Conservation (phyloP, 2,797 vertebrate species). For the Sarcoramphus papa region DNA sequence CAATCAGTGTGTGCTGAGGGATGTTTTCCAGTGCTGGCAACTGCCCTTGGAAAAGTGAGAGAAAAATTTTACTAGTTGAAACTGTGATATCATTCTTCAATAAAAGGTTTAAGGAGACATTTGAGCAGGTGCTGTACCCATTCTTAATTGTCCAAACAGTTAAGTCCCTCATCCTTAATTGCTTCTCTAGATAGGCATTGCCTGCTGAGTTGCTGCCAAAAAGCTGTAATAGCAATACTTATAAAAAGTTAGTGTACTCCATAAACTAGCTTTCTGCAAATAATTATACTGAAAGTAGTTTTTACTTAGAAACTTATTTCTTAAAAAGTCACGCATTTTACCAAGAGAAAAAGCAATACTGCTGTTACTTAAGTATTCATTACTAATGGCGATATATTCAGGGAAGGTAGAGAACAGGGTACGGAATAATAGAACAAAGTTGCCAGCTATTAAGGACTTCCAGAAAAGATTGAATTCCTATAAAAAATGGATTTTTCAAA, state of each 20-base stretch:
- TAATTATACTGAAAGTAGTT: not conserved
- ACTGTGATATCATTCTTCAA: not conserved
- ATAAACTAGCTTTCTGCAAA: not conserved
- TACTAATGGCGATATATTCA: not conserved
- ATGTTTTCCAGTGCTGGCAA: not conserved
- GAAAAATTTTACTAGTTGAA: not conserved
- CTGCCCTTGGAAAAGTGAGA: slow-evolving; percentile 5
- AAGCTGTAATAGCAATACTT: not conserved
- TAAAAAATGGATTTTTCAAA: not conserved
- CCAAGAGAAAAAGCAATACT: not conserved
- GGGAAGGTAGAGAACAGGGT: not conserved
- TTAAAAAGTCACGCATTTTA: not conserved
- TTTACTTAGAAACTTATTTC: not conserved
- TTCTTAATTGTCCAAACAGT: not conserved
- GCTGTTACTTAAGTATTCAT: not conserved
- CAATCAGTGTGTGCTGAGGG: slow-evolving; percentile 9
- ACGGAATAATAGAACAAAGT: not conserved
- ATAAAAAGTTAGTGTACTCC: not conserved
- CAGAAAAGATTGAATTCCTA: not conserved
- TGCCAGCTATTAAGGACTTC: not conserved
- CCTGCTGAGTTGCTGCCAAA: not conserved
- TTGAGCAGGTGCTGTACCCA: not conserved
- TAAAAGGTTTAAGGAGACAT: not conserved
- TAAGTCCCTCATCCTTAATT: not conserved
- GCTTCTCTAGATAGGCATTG: not conserved